phyloP scores from a whole-genome alignment of 2,797 vertebrate genomes.

The Myotis daubentonii region DNA sequence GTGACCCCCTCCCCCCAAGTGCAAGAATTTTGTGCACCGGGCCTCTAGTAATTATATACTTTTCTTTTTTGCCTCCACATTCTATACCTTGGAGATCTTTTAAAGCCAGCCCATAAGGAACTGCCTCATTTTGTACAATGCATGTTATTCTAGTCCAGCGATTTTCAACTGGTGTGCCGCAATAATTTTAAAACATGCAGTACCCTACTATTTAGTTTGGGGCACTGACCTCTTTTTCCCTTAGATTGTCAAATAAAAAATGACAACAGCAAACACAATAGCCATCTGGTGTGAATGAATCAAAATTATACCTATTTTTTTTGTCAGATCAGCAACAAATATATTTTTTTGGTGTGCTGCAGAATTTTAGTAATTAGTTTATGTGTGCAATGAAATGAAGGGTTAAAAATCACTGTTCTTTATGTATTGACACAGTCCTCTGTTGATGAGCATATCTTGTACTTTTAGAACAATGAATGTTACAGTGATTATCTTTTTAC shows the following conservation, averaged over 20 bases:
- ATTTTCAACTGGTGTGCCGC: neutral
- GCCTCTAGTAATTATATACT: neutral
- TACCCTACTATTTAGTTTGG: neutral
- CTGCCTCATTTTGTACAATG: conserved; percentile 1
- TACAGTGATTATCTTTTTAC: neutral
- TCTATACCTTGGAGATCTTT: neutral
- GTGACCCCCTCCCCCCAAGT: no score
- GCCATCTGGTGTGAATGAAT: neutral
- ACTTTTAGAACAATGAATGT: neutral
- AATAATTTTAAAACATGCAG: neutral
- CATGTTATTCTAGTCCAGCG: neutral
- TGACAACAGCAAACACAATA: neutral
- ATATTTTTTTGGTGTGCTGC: neutral
- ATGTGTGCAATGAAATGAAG: neutral
- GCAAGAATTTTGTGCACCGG: no score
- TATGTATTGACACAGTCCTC: neutral
- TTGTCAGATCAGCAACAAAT: neutral
- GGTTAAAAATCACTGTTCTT: neutral
- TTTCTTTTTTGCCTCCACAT: neutral
- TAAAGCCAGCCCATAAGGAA: neutral
- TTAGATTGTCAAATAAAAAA: neutral
- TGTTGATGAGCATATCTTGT: neutral
- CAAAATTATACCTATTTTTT: neutral
- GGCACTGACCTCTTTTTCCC: neutral
- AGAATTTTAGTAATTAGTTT: neutral